Evolutionary conservation across 2,888 invertebrate species (phyloP).

Genomic region (Drosophila parthenogenetica): DNA sequence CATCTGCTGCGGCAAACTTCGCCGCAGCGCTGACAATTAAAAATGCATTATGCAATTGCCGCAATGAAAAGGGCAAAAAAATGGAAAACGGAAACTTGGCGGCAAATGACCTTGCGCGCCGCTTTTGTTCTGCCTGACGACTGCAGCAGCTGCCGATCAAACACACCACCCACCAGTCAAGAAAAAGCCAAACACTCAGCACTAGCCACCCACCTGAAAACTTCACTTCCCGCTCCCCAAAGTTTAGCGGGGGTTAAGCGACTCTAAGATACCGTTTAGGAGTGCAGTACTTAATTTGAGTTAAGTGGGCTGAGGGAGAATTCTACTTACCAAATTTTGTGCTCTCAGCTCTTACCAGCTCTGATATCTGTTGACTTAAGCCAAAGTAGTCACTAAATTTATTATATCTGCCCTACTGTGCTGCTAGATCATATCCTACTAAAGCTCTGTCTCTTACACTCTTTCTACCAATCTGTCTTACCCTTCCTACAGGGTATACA

Average conservation of each 20-base stretch:
- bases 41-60: slow-evolving; percentile 61
- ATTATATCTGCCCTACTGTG: no score
- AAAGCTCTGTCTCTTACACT: no score
- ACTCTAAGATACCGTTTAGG: not conserved
- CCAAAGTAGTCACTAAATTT: no score
- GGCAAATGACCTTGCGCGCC: slow-evolving; percentile 56
- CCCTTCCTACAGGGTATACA: not conserved
- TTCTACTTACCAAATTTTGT: no score
- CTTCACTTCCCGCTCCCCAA: slow-evolving; percentile 11
- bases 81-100: slow-evolving; percentile 45
- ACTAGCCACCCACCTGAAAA: slow-evolving; percentile 31
- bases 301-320: no score
- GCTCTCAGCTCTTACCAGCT: no score
- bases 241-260: not conserved
- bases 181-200: slow-evolving; percentile 11
- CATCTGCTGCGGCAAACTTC: slow-evolving; percentile 25
- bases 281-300: no score
- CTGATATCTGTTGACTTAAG: no score
- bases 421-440: no score
- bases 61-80: slow-evolving; percentile 28
- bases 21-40: slow-evolving; percentile 47
- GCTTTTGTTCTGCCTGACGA: slow-evolving; percentile 62
- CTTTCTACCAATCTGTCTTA: not conserved
- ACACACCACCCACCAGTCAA: slow-evolving; percentile 36
- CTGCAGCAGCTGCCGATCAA: slow-evolving; percentile 35